These are phyloP conservation scores for Listronotus oregonensis DNA, from an alignment of 1,140 invertebrate species.

Conservation along the genomic window DNA sequence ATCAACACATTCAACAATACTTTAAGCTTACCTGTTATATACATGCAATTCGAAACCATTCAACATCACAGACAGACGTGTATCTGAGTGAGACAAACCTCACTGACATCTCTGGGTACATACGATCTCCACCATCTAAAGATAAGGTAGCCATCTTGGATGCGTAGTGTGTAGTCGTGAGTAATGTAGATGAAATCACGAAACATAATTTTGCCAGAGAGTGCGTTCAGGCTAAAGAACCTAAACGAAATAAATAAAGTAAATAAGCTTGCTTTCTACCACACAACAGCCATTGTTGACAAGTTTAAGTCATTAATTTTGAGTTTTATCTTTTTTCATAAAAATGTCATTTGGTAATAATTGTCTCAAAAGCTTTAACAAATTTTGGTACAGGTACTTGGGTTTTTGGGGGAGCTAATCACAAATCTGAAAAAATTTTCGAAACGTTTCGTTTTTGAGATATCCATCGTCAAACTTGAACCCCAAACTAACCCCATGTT, in stretches of 20 bases:
- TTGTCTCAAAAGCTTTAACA: too few species aligned
- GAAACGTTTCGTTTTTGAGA: too few species aligned
- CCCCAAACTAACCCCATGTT: too few species aligned
- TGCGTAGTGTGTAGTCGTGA: conserved; percentile 89
- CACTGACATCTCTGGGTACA: conserved; percentile 91
- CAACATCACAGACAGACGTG: conserved; percentile 88
- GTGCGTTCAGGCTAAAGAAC: conserved; percentile 92
- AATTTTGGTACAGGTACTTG: too few species aligned
- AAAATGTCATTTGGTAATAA: too few species aligned
- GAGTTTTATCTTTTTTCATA: too few species aligned
- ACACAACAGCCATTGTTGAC: too few species aligned
- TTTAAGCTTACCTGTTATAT: conserved; percentile 77
- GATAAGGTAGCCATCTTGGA: conserved; percentile 97
- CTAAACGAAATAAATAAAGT: conserved; percentile 58
- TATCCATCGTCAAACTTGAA: too few species aligned
- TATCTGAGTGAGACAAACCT: conserved; percentile 93
- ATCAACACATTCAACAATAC: not conserved
- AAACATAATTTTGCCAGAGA: conserved; percentile 99
- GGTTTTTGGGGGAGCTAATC: too few species aligned
- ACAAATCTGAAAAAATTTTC: too few species aligned
- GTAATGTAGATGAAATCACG: conserved; percentile 93
- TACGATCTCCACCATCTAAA: conserved; percentile 97
- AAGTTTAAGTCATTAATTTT: too few species aligned
- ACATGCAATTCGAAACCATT: conserved; percentile 97
- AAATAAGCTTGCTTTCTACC: too few species aligned